phyloP scores from a whole-genome alignment of 1,140 invertebrate genomes.

The Lineus longissimus region DNA sequence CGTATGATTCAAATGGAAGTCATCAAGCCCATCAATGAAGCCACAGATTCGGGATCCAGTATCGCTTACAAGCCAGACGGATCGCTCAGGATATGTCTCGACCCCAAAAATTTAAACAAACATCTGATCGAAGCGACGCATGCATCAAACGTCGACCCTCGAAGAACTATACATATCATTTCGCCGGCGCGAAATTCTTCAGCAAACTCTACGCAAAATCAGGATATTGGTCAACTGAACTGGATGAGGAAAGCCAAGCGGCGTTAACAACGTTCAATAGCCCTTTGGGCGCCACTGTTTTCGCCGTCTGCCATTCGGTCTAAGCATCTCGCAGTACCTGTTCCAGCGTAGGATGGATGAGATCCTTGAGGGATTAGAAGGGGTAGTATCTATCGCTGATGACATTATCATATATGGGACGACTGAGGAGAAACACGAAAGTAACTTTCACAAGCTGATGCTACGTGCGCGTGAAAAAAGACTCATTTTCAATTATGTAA shows the following conservation, averaged over 20 bases:
- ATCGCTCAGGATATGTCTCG: constrained; percentile 25
- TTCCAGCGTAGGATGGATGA: constrained; percentile 43
- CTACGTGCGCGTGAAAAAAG: constrained; percentile 14
- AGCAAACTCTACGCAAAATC: constrained; percentile 33
- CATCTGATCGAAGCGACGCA: constrained; percentile 11
- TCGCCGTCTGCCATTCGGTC: constrained; percentile 35
- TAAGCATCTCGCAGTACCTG: constrained; percentile 25
- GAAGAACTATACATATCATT: neutral
- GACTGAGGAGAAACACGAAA: constrained; percentile 23
- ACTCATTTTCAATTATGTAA: constrained; percentile 20
- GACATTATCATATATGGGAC: constrained; percentile 45
- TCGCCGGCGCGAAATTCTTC: constrained; percentile 17
- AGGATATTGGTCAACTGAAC: constrained; percentile 40
- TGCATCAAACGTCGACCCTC: neutral
- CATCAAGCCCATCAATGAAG: neutral
- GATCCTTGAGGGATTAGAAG: constrained; percentile 40
- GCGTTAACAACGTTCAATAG: constrained; percentile 36
- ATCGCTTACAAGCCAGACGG: constrained; percentile 16
- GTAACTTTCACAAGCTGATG: constrained; percentile 21
- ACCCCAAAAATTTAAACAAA: constrained; percentile 16
- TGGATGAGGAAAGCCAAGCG: constrained; percentile 29
- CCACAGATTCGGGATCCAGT: neutral
- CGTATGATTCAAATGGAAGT: too few relatives aligned
- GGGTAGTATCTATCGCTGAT: constrained; percentile 46
- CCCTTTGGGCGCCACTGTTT: constrained; percentile 33